Evolutionary conservation across 2,113 vertebrate species (phyloP).

Genomic region (Sardina pilchardus): DNA sequence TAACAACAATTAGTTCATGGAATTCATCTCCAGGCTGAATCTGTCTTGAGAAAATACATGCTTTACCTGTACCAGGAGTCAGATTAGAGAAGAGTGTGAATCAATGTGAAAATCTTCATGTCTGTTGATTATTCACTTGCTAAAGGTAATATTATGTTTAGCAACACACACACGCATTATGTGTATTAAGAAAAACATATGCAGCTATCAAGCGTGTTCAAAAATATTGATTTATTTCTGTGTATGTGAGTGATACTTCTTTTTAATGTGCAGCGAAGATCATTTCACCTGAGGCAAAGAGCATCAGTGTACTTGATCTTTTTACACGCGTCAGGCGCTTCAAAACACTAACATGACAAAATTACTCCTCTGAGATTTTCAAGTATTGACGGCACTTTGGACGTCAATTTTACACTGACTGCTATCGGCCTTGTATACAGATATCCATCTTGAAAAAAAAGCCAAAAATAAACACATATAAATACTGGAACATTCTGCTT

Average conservation of each 20-base stretch:
- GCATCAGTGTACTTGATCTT: constrained; percentile 24
- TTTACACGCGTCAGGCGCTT: background rate
- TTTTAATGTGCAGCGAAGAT: constrained; percentile 19
- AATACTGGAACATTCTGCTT: background rate
- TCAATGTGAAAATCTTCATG: background rate
- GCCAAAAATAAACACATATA: background rate
- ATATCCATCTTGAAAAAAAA: background rate
- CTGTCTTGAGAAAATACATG: background rate
- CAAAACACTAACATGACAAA: constrained; percentile 10
- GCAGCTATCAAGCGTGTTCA: constrained; percentile 30
- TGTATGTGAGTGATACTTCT: constrained; percentile 33
- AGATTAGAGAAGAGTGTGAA: background rate
- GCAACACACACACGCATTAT: background rate
- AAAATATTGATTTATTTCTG: constrained; percentile 48
- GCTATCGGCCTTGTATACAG: background rate
- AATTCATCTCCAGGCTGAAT: background rate
- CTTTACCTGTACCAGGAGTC: background rate
- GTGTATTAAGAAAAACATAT: background rate
- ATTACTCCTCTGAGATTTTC: background rate
- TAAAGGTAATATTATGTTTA: constrained; percentile 10
- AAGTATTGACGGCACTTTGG: constrained; percentile 11
- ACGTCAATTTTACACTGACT: background rate
- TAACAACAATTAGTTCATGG: background rate
- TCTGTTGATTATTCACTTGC: background rate
- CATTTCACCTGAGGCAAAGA: constrained; percentile 44